A percentile compares a stretch with the other conserved stretches of the same genome.
Evolutionary conservation across 2,797 vertebrate species (phyloP).

Genomic region (Lepus oiostolus): DNA sequence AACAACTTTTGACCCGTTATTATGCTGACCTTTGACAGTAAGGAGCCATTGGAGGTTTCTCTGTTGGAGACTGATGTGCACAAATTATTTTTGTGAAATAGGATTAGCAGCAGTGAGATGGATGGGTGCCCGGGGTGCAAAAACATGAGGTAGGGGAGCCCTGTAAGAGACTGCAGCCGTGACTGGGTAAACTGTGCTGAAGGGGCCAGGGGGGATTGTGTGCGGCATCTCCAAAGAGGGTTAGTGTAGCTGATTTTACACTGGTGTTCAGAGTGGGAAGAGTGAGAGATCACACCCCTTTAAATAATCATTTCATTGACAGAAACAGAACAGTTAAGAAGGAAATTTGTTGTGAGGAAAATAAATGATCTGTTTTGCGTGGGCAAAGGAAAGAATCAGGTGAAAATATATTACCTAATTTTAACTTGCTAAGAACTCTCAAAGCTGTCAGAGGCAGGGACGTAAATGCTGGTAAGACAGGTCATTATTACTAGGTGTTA

Average conservation of each 20-base stretch:
- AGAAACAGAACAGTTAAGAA: not conserved
- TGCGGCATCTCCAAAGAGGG: not conserved
- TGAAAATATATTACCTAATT: not conserved
- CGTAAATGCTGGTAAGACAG: not conserved
- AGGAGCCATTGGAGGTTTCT: not conserved
- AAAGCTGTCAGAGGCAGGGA: not conserved
- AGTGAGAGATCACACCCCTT: not conserved
- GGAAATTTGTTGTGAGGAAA: conserved; percentile 7
- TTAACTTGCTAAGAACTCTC: conserved; percentile 53
- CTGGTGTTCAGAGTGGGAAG: not conserved
- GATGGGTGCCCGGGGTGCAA: not conserved
- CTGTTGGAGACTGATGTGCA: not conserved
- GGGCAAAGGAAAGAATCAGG: not conserved
- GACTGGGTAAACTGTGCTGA: not conserved
- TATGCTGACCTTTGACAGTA: not conserved
- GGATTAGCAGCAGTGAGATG: not conserved
- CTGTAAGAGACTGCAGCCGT: rapidly evolving
- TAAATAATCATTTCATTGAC: not conserved
- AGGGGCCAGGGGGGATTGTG: rapidly evolving
- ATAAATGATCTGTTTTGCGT: not conserved
- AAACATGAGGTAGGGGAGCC: not conserved
- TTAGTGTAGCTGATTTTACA: not conserved
- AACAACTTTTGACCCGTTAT: not conserved
- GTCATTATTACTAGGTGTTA: not conserved
- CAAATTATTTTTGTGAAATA: not conserved